phyloP scores from a whole-genome alignment of 2,113 vertebrate species.

The Leucoraja erinaceus region DNA sequence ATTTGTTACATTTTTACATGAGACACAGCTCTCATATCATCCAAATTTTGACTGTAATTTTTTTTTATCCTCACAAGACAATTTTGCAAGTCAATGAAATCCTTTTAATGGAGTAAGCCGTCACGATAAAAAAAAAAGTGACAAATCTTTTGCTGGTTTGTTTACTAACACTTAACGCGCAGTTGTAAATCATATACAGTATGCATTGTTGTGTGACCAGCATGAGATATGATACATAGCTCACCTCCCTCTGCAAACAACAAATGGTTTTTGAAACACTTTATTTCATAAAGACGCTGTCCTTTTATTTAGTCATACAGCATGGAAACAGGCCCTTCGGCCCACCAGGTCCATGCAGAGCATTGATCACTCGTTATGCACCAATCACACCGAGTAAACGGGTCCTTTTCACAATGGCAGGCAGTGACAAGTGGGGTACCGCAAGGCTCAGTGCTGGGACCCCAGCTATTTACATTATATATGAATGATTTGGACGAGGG shows the following conservation, averaged over 20 bases:
- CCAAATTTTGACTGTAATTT: background rate
- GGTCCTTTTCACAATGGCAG: too few species aligned
- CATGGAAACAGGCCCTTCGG: too few species aligned
- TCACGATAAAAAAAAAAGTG: background rate
- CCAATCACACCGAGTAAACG: too few species aligned
- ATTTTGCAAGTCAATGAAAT: background rate
- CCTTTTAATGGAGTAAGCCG: background rate
- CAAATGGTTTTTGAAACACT: background rate
- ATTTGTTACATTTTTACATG: too few species aligned
- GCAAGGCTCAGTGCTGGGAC: too few species aligned
- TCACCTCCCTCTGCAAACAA: background rate
- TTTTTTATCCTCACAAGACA: background rate
- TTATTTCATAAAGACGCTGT: background rate
- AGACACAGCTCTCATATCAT: background rate
- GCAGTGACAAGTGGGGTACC: too few species aligned
- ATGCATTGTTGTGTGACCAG: constrained; percentile 28
- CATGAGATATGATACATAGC: background rate
- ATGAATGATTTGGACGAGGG: too few species aligned
- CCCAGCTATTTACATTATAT: too few species aligned
- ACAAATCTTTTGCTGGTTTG: constrained; percentile 2
- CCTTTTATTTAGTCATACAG: background rate
- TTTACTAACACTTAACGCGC: background rate
- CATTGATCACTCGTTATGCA: too few species aligned
- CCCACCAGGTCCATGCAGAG: too few species aligned
- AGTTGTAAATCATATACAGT: background rate